Evolutionary conservation across 2,888 invertebrate species (phyloP).

Genomic region (Latrodectus elegans): DNA sequence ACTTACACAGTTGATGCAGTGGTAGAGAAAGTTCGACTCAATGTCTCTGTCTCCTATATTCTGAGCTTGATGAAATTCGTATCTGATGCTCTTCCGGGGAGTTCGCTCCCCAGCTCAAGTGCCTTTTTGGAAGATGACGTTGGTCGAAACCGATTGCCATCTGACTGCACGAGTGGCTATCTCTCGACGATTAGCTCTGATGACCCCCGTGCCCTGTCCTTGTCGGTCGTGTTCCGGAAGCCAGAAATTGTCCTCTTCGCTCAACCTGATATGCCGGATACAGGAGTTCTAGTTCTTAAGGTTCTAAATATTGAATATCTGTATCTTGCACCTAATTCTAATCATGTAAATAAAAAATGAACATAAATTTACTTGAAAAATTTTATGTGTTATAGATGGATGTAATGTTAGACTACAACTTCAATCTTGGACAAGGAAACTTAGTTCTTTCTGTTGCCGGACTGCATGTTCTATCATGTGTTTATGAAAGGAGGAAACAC

Average conservation of each 20-base stretch:
- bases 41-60: constrained; percentile 84
- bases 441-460: constrained; percentile 80
- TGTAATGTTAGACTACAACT: constrained; percentile 82
- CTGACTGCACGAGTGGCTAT: constrained; percentile 80
- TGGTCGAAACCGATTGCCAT: constrained; percentile 77
- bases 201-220: constrained; percentile 79
- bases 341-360: neutral
- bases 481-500: constrained; percentile 75
- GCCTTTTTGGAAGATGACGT: constrained; percentile 43
- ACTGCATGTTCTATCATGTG: constrained; percentile 80
- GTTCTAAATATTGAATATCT: constrained; percentile 70
- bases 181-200: constrained; percentile 78
- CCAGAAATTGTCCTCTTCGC: constrained; percentile 86
- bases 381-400: constrained; percentile 77
- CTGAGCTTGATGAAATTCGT: constrained; percentile 79
- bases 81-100: constrained; percentile 80
- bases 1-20: constrained; percentile 80
- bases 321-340: neutral
- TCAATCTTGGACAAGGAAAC: constrained; percentile 79
- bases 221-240: constrained; percentile 84
- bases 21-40: constrained; percentile 83
- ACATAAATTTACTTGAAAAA: neutral
- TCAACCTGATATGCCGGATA: constrained; percentile 75
- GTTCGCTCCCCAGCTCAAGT: constrained; percentile 36
- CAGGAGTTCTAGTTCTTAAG: constrained; percentile 82